Base-by-base conservation (phyloP, 1,140 invertebrate genomes). In the Chironomus tepperi region DNA sequence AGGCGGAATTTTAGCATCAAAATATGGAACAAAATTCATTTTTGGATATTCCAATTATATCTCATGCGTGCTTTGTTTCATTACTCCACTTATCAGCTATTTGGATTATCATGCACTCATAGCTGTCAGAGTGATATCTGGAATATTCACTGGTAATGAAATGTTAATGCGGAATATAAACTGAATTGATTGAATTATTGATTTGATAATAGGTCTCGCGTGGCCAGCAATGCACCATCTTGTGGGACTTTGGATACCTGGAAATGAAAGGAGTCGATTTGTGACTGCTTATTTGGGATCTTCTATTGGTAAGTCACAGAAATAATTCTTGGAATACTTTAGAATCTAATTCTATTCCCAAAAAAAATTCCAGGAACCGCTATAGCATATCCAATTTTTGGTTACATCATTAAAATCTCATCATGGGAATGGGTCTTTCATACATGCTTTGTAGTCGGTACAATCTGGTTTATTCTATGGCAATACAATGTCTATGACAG, bases 151-250 rank as follows among this genome's bases (percentile, higher is more conserved):
- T 77, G 64, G 72, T 74, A 21, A 64, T 24, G n/a, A n/a, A 16
- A 67, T 47, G 67, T 64, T 76, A 72, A 73, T 73, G 67, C 3
- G 47, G 9, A 47, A 7, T 57, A 0, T 8, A 12, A 9, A 15
- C 5, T 15, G 12, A 57, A 1, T 15, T 72, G n/a, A 73, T 75
- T 34, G 24, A 34, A 21, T 75, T 34, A 47, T 74, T 74, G 24
- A 34, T 74, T 79, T 82, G 74, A 76, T 94, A 34, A 34, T 34
- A 92, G 93, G 93, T 34, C 87, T 93, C 64, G 85, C 88, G 5
- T 94, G 92, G 88, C 94, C 94, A 8, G 87, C 91, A 1, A 92
- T 93, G 85, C 92, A 95, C 83, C 86, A 89, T 67, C 86, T 95
- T 81, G 89, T 92, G 15, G 90, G 91, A 0, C 88, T 90, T 78